These are phyloP conservation scores for Drosophila rellima DNA, from an alignment of 2,888 invertebrate genomes.

Conservation along the genomic window DNA sequence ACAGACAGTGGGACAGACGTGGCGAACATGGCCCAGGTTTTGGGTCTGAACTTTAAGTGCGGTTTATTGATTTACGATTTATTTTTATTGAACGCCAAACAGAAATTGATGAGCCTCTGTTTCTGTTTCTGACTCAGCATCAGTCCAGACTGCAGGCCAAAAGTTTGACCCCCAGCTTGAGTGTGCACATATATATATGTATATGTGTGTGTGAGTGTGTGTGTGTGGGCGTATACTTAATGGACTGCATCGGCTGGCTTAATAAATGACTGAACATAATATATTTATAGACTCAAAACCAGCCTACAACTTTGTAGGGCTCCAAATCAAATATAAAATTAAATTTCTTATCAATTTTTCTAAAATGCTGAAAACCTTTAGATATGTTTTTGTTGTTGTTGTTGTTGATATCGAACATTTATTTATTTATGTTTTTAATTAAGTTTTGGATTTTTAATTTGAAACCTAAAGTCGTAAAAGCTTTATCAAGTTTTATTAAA, in stretches of 20 bases:
- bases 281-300: constrained; percentile 23
- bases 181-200: constrained; percentile 7
- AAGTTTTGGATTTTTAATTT: neutral
- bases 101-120: constrained; percentile 70
- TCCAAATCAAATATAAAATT: constrained; percentile 16
- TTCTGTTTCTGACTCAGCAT: constrained; percentile 41
- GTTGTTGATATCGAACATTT: neutral
- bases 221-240: constrained; percentile 50
- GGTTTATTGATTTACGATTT: constrained; percentile 79
- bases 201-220: neutral
- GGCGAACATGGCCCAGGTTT: constrained; percentile 35
- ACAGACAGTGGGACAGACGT: neutral
- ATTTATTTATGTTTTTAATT: constrained; percentile 1
- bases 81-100: constrained; percentile 71
- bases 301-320: constrained; percentile 17
- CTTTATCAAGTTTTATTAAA: neutral
- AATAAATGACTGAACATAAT: constrained; percentile 48
- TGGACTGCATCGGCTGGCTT: constrained; percentile 44
- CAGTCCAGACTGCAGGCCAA: constrained; percentile 67
- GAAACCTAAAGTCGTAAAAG: neutral
- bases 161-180: constrained; percentile 59
- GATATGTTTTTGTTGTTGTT: constrained; percentile 36
- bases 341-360: constrained; percentile 19
- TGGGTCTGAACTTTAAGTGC: constrained; percentile 60
- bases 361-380: constrained; percentile 16